These are phyloP conservation scores for Periophthalmodon schlosseri DNA, from an alignment of 2,113 vertebrate species.

Conservation along the genomic window DNA sequence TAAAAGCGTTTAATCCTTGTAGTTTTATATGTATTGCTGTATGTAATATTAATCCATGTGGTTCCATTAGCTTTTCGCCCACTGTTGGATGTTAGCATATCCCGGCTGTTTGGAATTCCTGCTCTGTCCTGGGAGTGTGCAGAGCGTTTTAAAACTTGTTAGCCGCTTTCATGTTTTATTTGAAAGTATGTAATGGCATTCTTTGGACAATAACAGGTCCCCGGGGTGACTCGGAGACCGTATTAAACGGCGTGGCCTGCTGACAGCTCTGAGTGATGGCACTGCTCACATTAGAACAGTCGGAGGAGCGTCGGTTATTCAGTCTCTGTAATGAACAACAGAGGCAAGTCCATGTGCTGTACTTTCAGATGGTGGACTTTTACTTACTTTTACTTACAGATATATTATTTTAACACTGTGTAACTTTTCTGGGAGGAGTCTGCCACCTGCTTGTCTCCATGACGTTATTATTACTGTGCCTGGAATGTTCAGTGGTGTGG, in stretches of 20 bases:
- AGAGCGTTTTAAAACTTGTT: slow-evolving; percentile 98
- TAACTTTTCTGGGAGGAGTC: no score
- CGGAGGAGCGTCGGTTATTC: background rate
- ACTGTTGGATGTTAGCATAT: slow-evolving; percentile 95
- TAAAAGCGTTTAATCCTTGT: no score
- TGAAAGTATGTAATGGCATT: slow-evolving; percentile 99
- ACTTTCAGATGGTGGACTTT: no score
- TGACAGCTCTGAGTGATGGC: slow-evolving; percentile 65
- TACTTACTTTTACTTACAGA: no score
- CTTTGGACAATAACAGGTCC: slow-evolving; percentile 95
- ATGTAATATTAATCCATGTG: background rate
- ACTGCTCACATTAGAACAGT: slow-evolving; percentile 12
- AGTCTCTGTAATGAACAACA: no score
- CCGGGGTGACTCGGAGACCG: slow-evolving; percentile 91
- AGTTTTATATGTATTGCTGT: no score
- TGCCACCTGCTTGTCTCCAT: no score
- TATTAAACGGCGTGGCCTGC: slow-evolving; percentile 95
- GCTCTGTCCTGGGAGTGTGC: slow-evolving; percentile 89
- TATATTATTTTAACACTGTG: no score
- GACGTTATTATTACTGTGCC: no score
- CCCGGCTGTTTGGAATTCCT: slow-evolving; percentile 98
- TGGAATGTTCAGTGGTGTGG: no score
- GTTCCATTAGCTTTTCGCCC: slow-evolving; percentile 52
- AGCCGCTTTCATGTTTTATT: slow-evolving; percentile 99
- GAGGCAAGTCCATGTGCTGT: background rate